Conservation (phyloP, 1,140 invertebrate genomes). For the Cheumatopsyche charites region DNA sequence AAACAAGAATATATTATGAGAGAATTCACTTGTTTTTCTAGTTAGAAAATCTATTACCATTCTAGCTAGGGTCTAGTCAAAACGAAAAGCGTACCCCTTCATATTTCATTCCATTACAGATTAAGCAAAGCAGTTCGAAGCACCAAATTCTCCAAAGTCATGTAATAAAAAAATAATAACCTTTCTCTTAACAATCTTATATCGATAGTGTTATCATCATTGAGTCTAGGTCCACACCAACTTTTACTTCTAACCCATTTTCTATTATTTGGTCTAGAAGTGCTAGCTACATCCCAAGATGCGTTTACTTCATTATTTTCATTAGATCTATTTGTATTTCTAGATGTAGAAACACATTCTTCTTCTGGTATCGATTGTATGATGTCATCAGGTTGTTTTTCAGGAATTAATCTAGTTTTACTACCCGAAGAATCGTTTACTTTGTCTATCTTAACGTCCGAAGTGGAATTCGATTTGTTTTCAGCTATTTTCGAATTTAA, state of each 20-base stretch:
- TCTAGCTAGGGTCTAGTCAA: no score
- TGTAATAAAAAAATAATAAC: slow-evolving; percentile 17
- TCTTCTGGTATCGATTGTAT: not conserved
- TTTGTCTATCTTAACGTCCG: not conserved
- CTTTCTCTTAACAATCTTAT: slow-evolving; percentile 45
- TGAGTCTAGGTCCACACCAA: slow-evolving; percentile 37
- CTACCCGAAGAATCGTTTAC: not conserved
- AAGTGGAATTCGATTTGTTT: not conserved
- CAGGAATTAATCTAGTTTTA: not conserved
- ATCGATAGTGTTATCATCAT: slow-evolving; percentile 36
- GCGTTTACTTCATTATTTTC: not conserved
- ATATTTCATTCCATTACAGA: no score
- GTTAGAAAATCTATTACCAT: no score
- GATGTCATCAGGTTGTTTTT: not conserved
- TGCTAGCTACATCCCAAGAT: not conserved
- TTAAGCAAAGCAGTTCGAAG: no score
- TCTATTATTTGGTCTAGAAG: not conserved
- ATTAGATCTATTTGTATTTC: not conserved
- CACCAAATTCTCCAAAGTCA: not conserved
- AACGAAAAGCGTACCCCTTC: no score
- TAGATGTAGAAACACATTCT: not conserved
- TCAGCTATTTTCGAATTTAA: no score
- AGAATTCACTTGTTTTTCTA: no score
- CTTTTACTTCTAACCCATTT: slow-evolving; percentile 38
- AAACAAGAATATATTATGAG: no score